These are phyloP conservation scores for Hydropsyche betteni DNA, from an alignment of 2,888 invertebrate genomes.

Conservation along the genomic window DNA sequence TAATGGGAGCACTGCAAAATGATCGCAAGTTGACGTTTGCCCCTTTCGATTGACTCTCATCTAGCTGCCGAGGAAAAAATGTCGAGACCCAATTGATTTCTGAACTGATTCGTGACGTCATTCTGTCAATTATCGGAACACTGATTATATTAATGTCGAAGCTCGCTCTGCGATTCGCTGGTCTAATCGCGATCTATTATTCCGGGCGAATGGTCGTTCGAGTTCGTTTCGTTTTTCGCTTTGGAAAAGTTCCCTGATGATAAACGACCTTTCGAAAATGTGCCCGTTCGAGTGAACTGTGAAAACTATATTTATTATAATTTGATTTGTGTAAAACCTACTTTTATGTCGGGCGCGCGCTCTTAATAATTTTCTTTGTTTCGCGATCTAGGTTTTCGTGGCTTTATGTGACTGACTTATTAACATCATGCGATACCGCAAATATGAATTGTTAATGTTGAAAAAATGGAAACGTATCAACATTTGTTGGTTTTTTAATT, in stretches of 20 bases:
- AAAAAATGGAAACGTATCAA: neutral
- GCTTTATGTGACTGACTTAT: no score
- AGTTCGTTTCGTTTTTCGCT: neutral
- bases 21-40: conserved; percentile 25
- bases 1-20: neutral
- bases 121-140: conserved; percentile 13
- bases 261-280: no score
- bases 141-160: neutral
- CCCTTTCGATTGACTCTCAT: conserved; percentile 33
- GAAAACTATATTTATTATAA: no score
- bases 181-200: neutral
- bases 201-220: neutral
- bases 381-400: neutral
- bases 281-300: no score
- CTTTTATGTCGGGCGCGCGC: no score
- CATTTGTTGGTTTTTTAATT: no score
- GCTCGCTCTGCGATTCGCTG: neutral
- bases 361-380: conserved; percentile 20
- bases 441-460: neutral
- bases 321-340: no score
- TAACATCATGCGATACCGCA: no score
- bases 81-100: no score
- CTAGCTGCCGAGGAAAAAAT: neutral
- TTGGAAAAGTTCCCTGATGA: no score
- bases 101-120: conserved; percentile 13